A percentile compares a stretch with the other conserved stretches of the same genome.
Conservation (phyloP, 2,888 invertebrate species). For the Hirtodrosophila alboralis region DNA sequence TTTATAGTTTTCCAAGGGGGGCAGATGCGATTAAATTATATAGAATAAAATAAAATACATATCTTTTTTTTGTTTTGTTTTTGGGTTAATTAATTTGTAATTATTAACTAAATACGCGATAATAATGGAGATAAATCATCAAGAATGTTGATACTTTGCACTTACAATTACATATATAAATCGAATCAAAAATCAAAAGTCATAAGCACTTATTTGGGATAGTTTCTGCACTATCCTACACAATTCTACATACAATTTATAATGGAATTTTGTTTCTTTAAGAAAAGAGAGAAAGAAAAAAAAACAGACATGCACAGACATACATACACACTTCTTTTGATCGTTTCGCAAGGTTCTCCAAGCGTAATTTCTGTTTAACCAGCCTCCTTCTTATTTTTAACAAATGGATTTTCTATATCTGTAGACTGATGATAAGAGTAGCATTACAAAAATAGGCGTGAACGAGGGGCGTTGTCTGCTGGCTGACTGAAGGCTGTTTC, state of each 20-base stretch:
- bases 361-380: constrained; percentile 28
- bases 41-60: constrained; percentile 52
- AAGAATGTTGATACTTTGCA: constrained; percentile 75
- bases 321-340: constrained; percentile 3
- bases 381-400: constrained; percentile 38
- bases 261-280: constrained; percentile 52
- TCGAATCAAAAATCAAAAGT: constrained; percentile 49
- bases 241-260: constrained; percentile 39
- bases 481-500: constrained; percentile 14
- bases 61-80: constrained; percentile 19
- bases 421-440: constrained; percentile 38
- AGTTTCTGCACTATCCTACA: constrained; percentile 27
- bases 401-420: constrained; percentile 35
- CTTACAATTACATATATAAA: constrained; percentile 62
- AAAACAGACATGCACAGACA: constrained; percentile 24
- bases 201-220: constrained; percentile 41
- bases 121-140: constrained; percentile 53
- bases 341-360: constrained; percentile 17
- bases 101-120: constrained; percentile 57
- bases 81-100: constrained; percentile 47
- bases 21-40: constrained; percentile 64
- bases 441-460: constrained; percentile 59
- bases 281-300: too few species aligned
- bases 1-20: constrained; percentile 29
- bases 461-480: constrained; percentile 25